Evolutionary conservation across 2,797 vertebrate species (phyloP).

Genomic region (Myotis planiceps): DNA sequence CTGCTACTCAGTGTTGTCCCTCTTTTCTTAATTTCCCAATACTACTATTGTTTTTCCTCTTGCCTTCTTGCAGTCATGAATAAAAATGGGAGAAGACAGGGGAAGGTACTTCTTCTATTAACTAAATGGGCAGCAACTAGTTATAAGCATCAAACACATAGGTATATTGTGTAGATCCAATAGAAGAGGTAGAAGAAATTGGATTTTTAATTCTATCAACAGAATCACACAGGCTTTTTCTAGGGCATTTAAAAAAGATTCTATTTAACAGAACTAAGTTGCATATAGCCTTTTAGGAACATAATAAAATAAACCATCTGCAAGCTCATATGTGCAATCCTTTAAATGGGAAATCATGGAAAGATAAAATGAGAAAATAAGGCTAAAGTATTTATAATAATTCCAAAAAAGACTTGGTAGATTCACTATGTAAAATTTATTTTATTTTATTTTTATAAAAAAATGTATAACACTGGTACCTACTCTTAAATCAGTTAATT

Average conservation of each 20-base stretch:
- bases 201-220: neutral
- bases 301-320: neutral
- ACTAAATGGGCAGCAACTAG: neutral
- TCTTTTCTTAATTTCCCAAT: neutral
- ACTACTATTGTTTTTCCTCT: neutral
- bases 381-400: slow-evolving; percentile 76
- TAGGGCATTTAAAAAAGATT: slow-evolving; percentile 16
- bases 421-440: slow-evolving; percentile 85
- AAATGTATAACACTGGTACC: slow-evolving; percentile 83
- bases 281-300: neutral
- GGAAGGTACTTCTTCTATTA: neutral
- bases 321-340: neutral
- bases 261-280: slow-evolving; percentile 19
- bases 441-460: slow-evolving; percentile 85
- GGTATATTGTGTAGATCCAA: neutral
- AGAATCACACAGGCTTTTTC: neutral
- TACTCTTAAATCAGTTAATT: slow-evolving; percentile 86
- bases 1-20: neutral
- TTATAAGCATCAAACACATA: neutral
- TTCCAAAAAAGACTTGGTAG: slow-evolving; percentile 71
- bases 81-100: neutral
- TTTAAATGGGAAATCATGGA: slow-evolving; percentile 27
- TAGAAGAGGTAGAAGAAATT: neutral
- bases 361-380: slow-evolving; percentile 33
- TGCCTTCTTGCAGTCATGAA: neutral